Base-by-base conservation (phyloP, 92 coral and sea anemone species). In the Hydrozoanthus gracilis region DNA sequence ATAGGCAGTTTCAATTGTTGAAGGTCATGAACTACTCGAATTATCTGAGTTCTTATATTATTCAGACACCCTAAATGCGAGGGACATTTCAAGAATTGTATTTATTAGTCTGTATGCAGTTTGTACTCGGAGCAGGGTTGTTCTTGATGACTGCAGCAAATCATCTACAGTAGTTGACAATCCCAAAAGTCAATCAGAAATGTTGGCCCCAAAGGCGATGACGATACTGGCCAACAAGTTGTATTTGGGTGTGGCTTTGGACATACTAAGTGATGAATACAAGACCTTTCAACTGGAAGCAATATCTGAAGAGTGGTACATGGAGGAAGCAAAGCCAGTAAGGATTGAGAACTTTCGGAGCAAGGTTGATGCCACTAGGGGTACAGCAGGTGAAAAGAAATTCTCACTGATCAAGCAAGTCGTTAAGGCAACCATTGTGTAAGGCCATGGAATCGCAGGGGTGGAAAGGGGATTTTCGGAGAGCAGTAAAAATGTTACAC, bases 201-300 rank as follows among this genome's bases (percentile, higher is more conserved):
- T 48, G 87, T 86, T 87, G 84, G 51, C 92, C 18, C 84, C 72
- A 45, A 90, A 90, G 79, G 92, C 83, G 86, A 86, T 90, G 73
- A 86, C 82, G 79, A 75, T 85, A 82, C 85, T 86, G 87, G 87
- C 87, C 76, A 79, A 51, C 72, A 86, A 86, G 83, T 48, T 89
- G 89, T 2, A 27, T 2, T 27, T 27, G 35, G 35, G 83, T 77
- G 92, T 79, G 58, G 87, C 79, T 64, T 70, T 71, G 12, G 83
- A 86, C 77, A 78, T 73, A 58, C 83, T 89, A 77, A 4, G 44
- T 86, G 89, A 85, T 78, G 89, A 89, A 35, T 88, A 78, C 73
- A 82, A 54, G 49, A 60, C 77, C 56, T 76, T 65, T 20, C 88
- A 78, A 44, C 87, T 86, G 39, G 92, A 86, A 84, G 51, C 76